A percentile compares a stretch with the other conserved stretches of the same genome.
These are phyloP conservation scores for Heliothis virescens DNA, from an alignment of 1,140 invertebrate species.

Conservation along the genomic window DNA sequence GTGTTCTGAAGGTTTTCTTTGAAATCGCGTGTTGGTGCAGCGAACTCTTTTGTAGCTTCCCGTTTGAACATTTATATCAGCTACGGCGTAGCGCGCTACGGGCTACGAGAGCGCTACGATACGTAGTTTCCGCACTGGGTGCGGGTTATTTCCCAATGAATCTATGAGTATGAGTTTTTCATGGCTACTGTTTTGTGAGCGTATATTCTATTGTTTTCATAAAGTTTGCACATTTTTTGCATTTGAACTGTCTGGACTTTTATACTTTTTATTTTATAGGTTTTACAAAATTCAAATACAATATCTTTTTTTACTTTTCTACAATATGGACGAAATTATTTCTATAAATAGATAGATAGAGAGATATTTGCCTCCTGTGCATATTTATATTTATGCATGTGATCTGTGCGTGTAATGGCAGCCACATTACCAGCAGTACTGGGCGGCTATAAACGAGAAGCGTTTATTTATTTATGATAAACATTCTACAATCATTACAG, in stretches of 20 bases:
- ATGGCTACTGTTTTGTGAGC: too few species aligned
- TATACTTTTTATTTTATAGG: too few species aligned
- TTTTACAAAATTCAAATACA: neutral
- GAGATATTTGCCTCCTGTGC: neutral
- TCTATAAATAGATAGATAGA: neutral
- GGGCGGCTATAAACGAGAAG: neutral
- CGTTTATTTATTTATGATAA: neutral
- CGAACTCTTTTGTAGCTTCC: slow-evolving; percentile 58
- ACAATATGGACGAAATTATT: neutral
- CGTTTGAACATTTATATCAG: slow-evolving; percentile 53
- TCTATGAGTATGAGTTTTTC: slow-evolving; percentile 4
- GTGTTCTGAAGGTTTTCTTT: slow-evolving; percentile 76
- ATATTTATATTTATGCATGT: neutral
- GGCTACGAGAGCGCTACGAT: slow-evolving; percentile 40
- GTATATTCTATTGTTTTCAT: too few species aligned
- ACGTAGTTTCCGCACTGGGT: slow-evolving; percentile 10
- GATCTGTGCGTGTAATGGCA: slow-evolving; percentile 1
- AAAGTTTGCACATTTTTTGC: too few species aligned
- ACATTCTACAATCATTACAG: neutral
- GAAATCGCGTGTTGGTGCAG: slow-evolving; percentile 62
- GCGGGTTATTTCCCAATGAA: slow-evolving; percentile 26
- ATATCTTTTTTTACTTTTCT: too few species aligned
- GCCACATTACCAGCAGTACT: slow-evolving; percentile 6
- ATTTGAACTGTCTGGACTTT: neutral
- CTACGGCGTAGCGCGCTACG: slow-evolving; percentile 60